Evolutionary conservation across 1,140 invertebrate genomes (phyloP).

Genomic region (Vanessa atalanta): DNA sequence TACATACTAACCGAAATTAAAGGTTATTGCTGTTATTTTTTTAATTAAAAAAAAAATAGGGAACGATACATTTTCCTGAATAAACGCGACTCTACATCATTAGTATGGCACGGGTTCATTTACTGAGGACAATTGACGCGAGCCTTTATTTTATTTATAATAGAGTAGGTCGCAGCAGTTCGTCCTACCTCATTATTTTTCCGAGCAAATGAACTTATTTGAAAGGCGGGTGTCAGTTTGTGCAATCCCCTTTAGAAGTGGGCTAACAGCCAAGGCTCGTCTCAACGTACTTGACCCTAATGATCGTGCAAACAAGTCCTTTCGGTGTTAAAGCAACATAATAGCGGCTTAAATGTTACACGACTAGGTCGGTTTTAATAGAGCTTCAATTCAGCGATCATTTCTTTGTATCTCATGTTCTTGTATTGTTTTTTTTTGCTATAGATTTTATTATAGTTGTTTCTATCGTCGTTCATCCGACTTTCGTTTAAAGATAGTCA

Average conservation of each 20-base stretch:
- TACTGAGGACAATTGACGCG: neutral
- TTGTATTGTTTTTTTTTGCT: neutral
- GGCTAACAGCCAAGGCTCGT: constrained; percentile 26
- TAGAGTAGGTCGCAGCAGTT: constrained; percentile 9
- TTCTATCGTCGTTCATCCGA: neutral
- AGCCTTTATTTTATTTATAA: constrained; percentile 7
- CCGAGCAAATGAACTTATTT: constrained; percentile 34
- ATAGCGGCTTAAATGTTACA: constrained; percentile 11
- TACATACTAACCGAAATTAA: neutral
- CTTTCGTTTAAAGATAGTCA: too few relatives aligned
- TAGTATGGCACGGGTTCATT: constrained; percentile 12
- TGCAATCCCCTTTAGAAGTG: constrained; percentile 28
- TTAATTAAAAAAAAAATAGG: neutral
- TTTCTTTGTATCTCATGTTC: neutral
- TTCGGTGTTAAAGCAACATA: constrained; percentile 13
- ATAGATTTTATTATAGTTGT: neutral
- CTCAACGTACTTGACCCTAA: constrained; percentile 40
- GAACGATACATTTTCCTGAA: neutral
- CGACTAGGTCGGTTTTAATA: constrained; percentile 6
- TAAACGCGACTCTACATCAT: neutral
- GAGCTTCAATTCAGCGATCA: neutral
- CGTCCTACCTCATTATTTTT: constrained; percentile 31
- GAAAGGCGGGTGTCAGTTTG: constrained; percentile 30
- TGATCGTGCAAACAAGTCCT: constrained; percentile 35
- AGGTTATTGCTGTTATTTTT: neutral